phyloP scores from a whole-genome alignment of 2,113 vertebrate species.

The Pterocles gutturalis region DNA sequence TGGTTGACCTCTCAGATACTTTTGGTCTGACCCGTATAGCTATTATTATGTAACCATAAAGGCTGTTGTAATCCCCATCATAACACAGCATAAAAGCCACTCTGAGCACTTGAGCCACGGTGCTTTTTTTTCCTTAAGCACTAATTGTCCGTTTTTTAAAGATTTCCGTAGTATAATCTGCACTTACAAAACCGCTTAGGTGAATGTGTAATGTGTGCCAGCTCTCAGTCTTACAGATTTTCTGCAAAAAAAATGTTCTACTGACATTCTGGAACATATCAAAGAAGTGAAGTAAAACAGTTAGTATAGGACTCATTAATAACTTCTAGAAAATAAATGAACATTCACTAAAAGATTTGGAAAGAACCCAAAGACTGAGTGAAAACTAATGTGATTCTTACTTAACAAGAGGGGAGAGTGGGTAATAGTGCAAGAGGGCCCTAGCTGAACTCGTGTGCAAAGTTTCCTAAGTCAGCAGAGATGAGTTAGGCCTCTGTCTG shows the following conservation, averaged over 20 bases:
- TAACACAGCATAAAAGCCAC: neutral
- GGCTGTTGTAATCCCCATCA: neutral
- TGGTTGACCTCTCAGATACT: neutral
- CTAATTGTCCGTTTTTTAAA: neutral
- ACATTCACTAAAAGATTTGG: neutral
- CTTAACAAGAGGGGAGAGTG: rapidly evolving
- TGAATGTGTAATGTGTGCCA: neutral
- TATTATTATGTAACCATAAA: neutral
- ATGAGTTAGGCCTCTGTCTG: neutral
- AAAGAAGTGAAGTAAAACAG: neutral
- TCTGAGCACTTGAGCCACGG: neutral
- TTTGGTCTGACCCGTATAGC: neutral
- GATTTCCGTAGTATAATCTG: neutral
- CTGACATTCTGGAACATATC: neutral
- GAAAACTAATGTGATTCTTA: neutral
- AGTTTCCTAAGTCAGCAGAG: neutral
- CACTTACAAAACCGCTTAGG: neutral
- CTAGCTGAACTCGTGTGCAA: neutral
- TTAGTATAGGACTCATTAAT: neutral
- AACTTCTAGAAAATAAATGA: neutral
- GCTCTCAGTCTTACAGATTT: neutral
- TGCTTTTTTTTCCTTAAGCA: neutral
- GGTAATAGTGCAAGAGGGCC: neutral
- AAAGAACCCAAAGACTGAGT: neutral
- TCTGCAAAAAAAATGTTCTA: neutral